phyloP scores from a whole-genome alignment of 2,113 vertebrate species.

The Geococcyx californianus region DNA sequence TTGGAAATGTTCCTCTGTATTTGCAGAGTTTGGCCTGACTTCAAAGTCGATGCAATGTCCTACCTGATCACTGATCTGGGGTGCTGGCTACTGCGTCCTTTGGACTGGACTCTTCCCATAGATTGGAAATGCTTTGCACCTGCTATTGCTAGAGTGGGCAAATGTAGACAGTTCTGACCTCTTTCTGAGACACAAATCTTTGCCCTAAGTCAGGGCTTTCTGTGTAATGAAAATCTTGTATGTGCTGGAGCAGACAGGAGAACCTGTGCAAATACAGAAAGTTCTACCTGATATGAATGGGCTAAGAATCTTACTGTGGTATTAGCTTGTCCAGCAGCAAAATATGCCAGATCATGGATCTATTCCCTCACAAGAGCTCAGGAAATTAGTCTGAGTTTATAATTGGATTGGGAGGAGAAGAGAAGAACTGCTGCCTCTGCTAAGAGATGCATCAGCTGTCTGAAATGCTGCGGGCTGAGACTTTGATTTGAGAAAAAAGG shows the following conservation, averaged over 20 bases:
- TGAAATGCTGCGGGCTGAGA: background rate
- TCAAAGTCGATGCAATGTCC: rapidly evolving
- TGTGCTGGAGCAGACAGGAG: background rate
- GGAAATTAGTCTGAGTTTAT: slow-evolving; percentile 45
- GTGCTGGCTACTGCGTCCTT: background rate
- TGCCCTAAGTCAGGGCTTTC: background rate
- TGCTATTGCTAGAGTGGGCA: background rate
- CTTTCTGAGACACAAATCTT: background rate
- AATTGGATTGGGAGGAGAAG: slow-evolving; percentile 16
- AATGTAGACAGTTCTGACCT: background rate
- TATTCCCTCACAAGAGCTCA: background rate
- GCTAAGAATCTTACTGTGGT: background rate
- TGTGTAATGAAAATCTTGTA: background rate
- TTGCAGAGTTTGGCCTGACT: background rate
- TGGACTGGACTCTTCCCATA: background rate
- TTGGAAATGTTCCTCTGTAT: background rate
- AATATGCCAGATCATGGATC: background rate
- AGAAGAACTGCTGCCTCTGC: background rate
- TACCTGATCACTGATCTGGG: background rate
- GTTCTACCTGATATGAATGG: background rate
- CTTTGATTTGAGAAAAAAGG: background rate
- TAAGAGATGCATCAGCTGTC: background rate
- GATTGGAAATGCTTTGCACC: rapidly evolving
- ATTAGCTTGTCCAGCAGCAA: background rate
- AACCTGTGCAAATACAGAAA: background rate